Evolutionary conservation across 1,140 invertebrate genomes (phyloP).

Genomic region (Drosophila nikananu): DNA sequence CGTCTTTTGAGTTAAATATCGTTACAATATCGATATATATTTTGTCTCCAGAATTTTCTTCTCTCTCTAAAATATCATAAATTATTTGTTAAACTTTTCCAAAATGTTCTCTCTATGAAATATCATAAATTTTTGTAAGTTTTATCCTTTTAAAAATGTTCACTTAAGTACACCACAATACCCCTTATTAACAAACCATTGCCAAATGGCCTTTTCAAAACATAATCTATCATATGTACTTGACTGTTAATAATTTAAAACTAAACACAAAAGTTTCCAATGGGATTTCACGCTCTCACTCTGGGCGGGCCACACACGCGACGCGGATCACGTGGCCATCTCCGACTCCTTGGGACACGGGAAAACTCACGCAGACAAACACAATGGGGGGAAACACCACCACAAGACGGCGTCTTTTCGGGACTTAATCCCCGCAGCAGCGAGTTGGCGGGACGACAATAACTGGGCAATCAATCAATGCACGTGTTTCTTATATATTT

Average conservation of each 20-base stretch:
- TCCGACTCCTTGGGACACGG: conserved; percentile 1
- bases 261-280: conserved; percentile 3
- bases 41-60: neutral
- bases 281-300: conserved; percentile 29
- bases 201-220: neutral
- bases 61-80: neutral
- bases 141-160: neutral
- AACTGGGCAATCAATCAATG: conserved; percentile 78
- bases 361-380: conserved; percentile 14
- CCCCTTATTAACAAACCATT: neutral
- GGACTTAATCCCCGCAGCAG: conserved; percentile 27
- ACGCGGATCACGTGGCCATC: conserved; percentile 34
- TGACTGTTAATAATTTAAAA: conserved; percentile 1
- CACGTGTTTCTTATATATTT: conserved; percentile 34
- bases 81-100: no score
- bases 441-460: conserved; percentile 32
- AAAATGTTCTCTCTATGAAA: neutral
- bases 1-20: neutral
- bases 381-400: conserved; percentile 12
- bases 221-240: conserved; percentile 8
- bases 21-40: neutral
- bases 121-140: neutral
- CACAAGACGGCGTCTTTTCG: conserved; percentile 2
- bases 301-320: conserved; percentile 22
- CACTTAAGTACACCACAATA: neutral